These are phyloP conservation scores for Peromyscus attwateri DNA, from an alignment of 2,797 vertebrate species.

Conservation along the genomic window DNA sequence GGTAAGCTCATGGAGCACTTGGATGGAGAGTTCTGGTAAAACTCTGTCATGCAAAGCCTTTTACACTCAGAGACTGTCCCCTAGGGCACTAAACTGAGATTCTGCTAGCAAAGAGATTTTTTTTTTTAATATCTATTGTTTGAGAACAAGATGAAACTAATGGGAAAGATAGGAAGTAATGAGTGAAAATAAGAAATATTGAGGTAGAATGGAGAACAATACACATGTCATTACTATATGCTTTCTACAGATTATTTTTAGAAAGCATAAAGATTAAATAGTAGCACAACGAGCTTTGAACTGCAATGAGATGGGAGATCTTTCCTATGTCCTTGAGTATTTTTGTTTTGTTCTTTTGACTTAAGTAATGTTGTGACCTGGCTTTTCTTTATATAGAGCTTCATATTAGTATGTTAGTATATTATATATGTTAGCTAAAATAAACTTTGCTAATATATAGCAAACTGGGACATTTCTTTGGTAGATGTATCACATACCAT, in stretches of 20 bases:
- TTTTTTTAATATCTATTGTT: background rate
- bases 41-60: background rate
- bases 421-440: background rate
- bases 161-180: conserved; percentile 23
- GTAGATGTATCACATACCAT: background rate
- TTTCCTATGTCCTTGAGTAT: background rate
- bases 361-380: background rate
- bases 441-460: conserved; percentile 27
- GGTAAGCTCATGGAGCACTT: background rate
- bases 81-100: background rate
- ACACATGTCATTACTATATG: background rate
- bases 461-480: background rate
- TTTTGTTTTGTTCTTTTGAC: conserved; percentile 29
- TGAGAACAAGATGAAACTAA: conserved; percentile 42
- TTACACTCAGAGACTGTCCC: background rate
- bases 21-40: background rate
- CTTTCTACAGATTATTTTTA: conserved; percentile 24
- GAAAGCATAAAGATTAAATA: background rate
- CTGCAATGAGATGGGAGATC: background rate
- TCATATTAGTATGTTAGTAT: background rate
- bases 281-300: background rate
- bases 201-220: background rate
- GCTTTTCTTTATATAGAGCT: conserved; percentile 1
- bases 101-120: background rate
- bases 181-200: conserved; percentile 12